Evolutionary conservation across 2,888 invertebrate species (phyloP), one percentile per base, ranked within the genome.

Genomic region (Altica lythri): DNA sequence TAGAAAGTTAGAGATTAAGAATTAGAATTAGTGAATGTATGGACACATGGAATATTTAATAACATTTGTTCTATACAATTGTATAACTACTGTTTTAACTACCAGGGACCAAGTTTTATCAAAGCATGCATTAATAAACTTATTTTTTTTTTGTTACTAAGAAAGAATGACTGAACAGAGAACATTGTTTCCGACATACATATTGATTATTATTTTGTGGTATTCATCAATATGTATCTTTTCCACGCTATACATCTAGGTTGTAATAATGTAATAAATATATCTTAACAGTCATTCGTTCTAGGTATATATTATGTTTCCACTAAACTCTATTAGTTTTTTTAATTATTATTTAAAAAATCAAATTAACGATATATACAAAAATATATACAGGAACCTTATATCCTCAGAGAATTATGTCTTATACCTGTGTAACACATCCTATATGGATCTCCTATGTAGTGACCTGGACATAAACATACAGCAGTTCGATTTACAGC

Each of bases 381-480:
- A 37, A 14, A 19, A 30, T n/a, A 42, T 42, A 42, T 53, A 53
- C 45, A 50, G 32, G 30, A 37, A 35, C 18, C 10, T 13, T 10
- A 34, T 5, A 2, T 34, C 19, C 43, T 27, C 44, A 48, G 22
- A 46, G 40, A 43, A 43, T 32, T 49, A 53, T 51, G 46, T 48
- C 52, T 50, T 60, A 83, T 86, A 85, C 85, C 85, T 85, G 80
- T 65, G 55, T 75, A 75, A 76, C 85, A 86, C 76, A 80, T 78
- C 79, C 77, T 77, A 72, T 78, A 79, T 70, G 82, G 77, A 74
- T 79, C 78, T 65, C 80, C 80, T 62, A 77, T 76, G 69, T 75
- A 76, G 68, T 79, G 79, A 57, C 72, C 75, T 60, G 79, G 80
- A 73, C 87, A 88, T 72, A 79, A 77, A 78, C 86, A 86, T 69